Base-by-base conservation (phyloP, 2,888 invertebrate genomes). In the Craniophora ligustri region DNA sequence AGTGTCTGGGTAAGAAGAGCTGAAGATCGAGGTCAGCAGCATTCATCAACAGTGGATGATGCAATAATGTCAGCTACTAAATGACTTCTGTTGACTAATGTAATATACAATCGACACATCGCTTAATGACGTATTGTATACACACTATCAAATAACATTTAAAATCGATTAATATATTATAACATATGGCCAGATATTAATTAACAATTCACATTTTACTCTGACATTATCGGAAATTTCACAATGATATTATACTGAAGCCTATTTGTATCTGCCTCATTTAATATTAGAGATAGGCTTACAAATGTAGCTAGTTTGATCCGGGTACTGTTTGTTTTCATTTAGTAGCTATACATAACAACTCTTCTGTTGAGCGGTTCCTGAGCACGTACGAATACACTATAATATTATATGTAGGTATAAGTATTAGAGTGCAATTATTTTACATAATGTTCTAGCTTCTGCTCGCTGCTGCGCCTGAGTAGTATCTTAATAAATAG, bases 231-330 rank as follows among this genome's bases (percentile, higher is more conserved):
- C 45, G 30, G 31, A 13, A 41, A 49, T 41, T 41, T 41, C 34
- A 59, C 53, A 53, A 53, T 59, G 59, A 57, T 36, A 39, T 50
- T 49, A n/a, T 64, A 45, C 59, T 48, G 45, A 51, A 30, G 41
- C 44, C 35, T 45, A 65, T 65, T 64, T 59, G 59, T 65, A 53
- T 65, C 44, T 65, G 59, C 36, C 48, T 35, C 48, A 65, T 65
- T 65, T 45, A 59, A 65, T 65, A 59, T 64, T 64, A 65, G 64
- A 57, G 34, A 64, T 63, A 44, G 47, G 59, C 53, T 59, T 42
- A 49, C 36, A 59, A 42, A 53, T 15, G 41, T 38, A 30, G 30
- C 32, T 48, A 49, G 57, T 53, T 38, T 2, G 14, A 48, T 11
- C 47, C 16, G 10, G 30, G 41, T 46, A 46, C 16, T 63, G 46